These are phyloP conservation scores for Latrodectus elegans DNA, from an alignment of 2,888 invertebrate species.

Conservation along the genomic window DNA sequence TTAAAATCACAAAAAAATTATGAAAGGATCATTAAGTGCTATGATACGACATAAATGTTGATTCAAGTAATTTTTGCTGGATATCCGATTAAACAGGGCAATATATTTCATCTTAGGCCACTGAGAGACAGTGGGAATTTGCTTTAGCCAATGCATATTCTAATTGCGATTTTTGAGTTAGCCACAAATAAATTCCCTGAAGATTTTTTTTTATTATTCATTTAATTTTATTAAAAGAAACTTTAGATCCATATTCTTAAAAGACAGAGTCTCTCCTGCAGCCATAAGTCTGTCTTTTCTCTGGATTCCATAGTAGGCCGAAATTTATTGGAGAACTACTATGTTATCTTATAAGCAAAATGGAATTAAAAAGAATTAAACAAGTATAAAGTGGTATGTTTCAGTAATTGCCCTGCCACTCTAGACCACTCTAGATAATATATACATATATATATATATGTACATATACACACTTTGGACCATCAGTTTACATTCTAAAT, in stretches of 20 bases:
- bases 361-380: background rate
- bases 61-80: background rate
- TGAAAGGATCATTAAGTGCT: background rate
- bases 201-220: background rate
- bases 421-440: too few species aligned
- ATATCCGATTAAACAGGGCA: background rate
- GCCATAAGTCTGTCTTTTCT: background rate
- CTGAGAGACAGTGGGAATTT: background rate
- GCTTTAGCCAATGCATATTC: background rate
- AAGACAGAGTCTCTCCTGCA: background rate
- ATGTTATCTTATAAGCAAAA: background rate
- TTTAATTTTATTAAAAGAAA: background rate
- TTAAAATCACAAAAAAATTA: background rate
- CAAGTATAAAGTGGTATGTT: background rate
- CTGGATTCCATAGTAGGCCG: background rate
- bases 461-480: too few species aligned
- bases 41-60: background rate
- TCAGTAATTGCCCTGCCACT: too few species aligned
- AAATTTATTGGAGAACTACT: background rate
- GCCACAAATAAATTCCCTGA: background rate
- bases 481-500: too few species aligned
- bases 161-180: background rate
- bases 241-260: background rate
- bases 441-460: too few species aligned
- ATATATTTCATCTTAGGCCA: background rate